Evolutionary conservation across 2,113 vertebrate genomes (phyloP).

Genomic region (Strix aluco): DNA sequence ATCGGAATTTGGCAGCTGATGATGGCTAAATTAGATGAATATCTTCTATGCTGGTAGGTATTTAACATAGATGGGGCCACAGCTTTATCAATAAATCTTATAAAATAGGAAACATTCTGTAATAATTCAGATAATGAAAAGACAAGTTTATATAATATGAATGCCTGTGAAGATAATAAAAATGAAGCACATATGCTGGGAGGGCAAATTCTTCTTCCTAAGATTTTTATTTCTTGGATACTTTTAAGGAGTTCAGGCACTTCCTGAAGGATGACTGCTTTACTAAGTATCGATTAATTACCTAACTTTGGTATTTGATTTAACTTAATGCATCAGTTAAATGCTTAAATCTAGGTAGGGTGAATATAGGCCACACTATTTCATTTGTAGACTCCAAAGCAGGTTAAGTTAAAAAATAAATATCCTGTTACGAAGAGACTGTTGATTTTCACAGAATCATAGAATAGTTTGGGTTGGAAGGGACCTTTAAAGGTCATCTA

Average conservation of each 20-base stretch:
- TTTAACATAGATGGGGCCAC: neutral
- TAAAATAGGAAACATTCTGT: neutral
- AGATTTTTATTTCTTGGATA: neutral
- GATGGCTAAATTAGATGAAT: conserved; percentile 20
- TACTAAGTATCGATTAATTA: neutral
- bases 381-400: neutral
- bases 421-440: neutral
- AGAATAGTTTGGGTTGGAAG: neutral
- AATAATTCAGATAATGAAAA: neutral
- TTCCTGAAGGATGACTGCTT: neutral
- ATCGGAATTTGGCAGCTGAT: conserved; percentile 33
- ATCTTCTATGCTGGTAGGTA: neutral
- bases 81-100: neutral
- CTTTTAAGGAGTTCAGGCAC: neutral
- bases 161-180: neutral
- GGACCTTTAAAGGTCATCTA: neutral
- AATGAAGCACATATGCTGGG: neutral
- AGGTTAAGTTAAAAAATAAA: neutral
- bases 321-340: neutral
- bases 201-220: neutral
- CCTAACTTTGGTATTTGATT: neutral
- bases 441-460: neutral
- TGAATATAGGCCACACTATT: neutral
- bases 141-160: neutral
- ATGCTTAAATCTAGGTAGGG: neutral